Percentiles rank a stretch among this genome's conserved stretches.
These are phyloP conservation scores for Aphelocoma coerulescens DNA, from an alignment of 2,113 vertebrate genomes.

Conservation along the genomic window DNA sequence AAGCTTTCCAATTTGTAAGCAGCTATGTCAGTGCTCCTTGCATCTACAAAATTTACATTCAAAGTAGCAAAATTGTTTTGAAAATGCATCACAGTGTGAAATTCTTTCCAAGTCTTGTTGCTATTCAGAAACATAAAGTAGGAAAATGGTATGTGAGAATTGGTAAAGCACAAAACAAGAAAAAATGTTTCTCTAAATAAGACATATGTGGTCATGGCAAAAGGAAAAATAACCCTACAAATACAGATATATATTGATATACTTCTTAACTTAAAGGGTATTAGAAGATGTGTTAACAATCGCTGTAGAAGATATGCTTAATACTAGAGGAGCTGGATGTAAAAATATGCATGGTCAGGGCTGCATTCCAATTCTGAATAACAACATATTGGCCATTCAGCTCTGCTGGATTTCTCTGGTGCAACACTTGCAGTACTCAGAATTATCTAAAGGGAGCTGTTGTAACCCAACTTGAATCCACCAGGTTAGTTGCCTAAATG, in stretches of 20 bases:
- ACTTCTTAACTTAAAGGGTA: not conserved
- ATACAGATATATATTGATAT: not conserved
- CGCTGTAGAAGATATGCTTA: not conserved
- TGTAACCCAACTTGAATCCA: not conserved
- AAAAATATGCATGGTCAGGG: not conserved
- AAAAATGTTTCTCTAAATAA: not conserved
- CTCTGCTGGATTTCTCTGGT: not conserved
- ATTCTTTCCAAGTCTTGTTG: slow-evolving; percentile 18
- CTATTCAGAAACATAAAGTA: slow-evolving; percentile 27
- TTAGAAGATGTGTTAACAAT: not conserved
- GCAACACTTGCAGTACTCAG: not conserved
- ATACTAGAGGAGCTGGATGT: not conserved
- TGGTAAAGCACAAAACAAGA: slow-evolving; percentile 21
- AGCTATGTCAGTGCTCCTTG: not conserved
- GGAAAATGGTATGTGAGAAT: slow-evolving; percentile 2
- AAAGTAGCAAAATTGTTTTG: slow-evolving; percentile 64
- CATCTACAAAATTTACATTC: slow-evolving; percentile 62
- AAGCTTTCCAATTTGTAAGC: slow-evolving; percentile 18
- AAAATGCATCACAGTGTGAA: slow-evolving; percentile 51
- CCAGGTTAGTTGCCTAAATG: not conserved
- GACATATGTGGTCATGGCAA: not conserved
- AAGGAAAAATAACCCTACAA: not conserved
- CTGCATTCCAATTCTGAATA: not conserved
- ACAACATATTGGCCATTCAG: not conserved
- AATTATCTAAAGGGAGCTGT: not conserved